These are phyloP conservation scores for Scaptomyza reducta DNA, from an alignment of 2,888 invertebrate species.

Conservation along the genomic window DNA sequence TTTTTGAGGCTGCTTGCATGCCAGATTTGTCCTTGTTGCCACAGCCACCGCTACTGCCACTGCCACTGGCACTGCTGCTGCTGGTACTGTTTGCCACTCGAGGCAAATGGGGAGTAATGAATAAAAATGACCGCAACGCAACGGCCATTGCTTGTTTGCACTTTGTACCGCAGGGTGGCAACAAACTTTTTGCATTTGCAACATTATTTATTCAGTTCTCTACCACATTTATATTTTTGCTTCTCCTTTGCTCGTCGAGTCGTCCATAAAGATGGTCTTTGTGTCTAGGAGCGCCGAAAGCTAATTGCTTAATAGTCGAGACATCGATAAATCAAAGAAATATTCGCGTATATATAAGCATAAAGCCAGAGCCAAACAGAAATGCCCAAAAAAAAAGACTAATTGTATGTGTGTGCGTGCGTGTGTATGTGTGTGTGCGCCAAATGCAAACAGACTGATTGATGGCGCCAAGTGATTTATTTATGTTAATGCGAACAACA, in stretches of 20 bases:
- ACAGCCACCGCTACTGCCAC: slow-evolving; percentile 3
- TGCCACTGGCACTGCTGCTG: background rate
- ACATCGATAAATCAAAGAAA: slow-evolving; percentile 76
- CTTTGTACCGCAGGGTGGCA: slow-evolving; percentile 57
- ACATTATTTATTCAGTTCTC: slow-evolving; percentile 42
- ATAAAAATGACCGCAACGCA: slow-evolving; percentile 65
- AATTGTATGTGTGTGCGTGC: slow-evolving; percentile 14
- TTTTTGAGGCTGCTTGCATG: slow-evolving; percentile 20
- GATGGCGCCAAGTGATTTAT: slow-evolving; percentile 78
- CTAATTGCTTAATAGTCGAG: slow-evolving; percentile 78
- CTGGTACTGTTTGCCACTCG: background rate
- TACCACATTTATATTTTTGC: background rate
- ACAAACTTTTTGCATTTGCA: slow-evolving; percentile 56
- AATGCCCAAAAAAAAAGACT: slow-evolving; percentile 26
- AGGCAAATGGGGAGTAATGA: slow-evolving; percentile 45
- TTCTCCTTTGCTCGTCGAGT: slow-evolving; percentile 15
- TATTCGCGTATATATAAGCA: slow-evolving; percentile 67
- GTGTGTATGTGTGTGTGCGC: slow-evolving; percentile 22
- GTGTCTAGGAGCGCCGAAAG: slow-evolving; percentile 42
- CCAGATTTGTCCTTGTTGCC: slow-evolving; percentile 35
- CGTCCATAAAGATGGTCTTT: slow-evolving; percentile 8
- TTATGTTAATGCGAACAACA: slow-evolving; percentile 71
- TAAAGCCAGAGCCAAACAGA: slow-evolving; percentile 58
- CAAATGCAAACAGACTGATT: slow-evolving; percentile 78
- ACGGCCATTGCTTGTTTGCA: slow-evolving; percentile 60